Evolutionary conservation across 2,113 vertebrate genomes (phyloP), one percentile per base, ranked within the genome.

Genomic region (Paralichthys olivaceus): DNA sequence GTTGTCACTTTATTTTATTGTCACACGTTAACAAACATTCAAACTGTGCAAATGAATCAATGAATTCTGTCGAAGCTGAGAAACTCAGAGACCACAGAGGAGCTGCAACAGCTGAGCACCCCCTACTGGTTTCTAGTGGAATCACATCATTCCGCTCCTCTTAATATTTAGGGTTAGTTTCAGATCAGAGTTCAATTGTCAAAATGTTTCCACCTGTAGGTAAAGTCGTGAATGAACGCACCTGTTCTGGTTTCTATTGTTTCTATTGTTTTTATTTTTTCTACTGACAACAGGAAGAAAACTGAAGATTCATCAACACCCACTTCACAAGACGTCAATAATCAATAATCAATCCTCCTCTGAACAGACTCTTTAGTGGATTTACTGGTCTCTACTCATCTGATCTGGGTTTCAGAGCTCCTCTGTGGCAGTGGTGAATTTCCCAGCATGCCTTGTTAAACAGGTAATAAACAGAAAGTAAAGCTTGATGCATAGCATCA

Each of bases 401-500:
- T 26, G 25, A 4, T 29, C 14, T 22, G 32, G 64, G 43, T 55
- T 62, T 57, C 25, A 7, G 26, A 34, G 62, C 54, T 72, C 59
- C 79, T 79, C 68, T 84, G 69, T 80, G 75, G 55, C 79, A 55
- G 70, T 23, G 43, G 55, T 22, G 20, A 12, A 53, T 80, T 83
- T 90, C 83, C 78, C 81, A 79, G 81, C 75, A 87, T 75, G 74
- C 74, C 77, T 81, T 69, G 25, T 80, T 83, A 87, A 85, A 80
- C 81, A 65, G 75, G 75, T 60, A 77, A 72, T 68, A 81, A 87
- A 83, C 76, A 81, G 79, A 54, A 91, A 83, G 78, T 86, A 64
- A 85, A 87, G 85, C 74, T 88, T 7, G 93, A 93, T 93, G 93
- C 93, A 93, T 73, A 64, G 92, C 93, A 93, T 93, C 92, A 82